phyloP scores from a whole-genome alignment of 2,797 vertebrate genomes.

The Bradypodion ventrale region DNA sequence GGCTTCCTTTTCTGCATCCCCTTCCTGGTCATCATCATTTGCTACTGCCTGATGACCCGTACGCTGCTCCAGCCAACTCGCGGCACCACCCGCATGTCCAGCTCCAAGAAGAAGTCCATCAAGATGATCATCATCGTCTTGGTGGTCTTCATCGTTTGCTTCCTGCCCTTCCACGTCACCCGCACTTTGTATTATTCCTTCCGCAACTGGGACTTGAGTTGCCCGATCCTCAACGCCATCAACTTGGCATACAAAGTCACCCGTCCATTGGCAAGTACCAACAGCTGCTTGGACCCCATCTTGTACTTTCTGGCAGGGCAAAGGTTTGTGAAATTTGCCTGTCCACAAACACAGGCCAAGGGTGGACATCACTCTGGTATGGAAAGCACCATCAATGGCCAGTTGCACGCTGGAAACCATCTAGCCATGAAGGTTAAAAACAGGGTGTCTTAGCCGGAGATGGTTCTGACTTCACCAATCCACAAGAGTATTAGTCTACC shows the following conservation, averaged over 20 bases:
- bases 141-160: conserved; percentile 88
- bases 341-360: conserved; percentile 40
- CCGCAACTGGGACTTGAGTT: conserved; percentile 86
- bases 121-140: conserved; percentile 94
- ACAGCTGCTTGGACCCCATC: conserved; percentile 94
- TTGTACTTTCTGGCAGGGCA: conserved; percentile 93
- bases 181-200: conserved; percentile 92
- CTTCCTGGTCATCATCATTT: conserved; percentile 87
- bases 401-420: conserved; percentile 9
- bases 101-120: conserved; percentile 90
- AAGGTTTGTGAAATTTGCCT: conserved; percentile 74
- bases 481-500: neutral
- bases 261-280: conserved; percentile 89
- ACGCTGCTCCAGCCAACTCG: conserved; percentile 81
- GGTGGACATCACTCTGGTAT: neutral
- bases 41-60: conserved; percentile 88
- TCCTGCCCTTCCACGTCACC: conserved; percentile 94
- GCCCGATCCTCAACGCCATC: conserved; percentile 81
- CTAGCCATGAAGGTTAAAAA: conserved; percentile 37
- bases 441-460: conserved; percentile 38
- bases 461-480: rapidly evolving
- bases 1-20: conserved; percentile 88
- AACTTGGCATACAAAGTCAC: conserved; percentile 93
- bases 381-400: conserved; percentile 21
- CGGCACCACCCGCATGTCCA: conserved; percentile 72